A percentile compares a stretch with the other conserved stretches of the same genome.
phyloP scores from a whole-genome alignment of 2,888 invertebrate species.

The Gasteruption jaculator region DNA sequence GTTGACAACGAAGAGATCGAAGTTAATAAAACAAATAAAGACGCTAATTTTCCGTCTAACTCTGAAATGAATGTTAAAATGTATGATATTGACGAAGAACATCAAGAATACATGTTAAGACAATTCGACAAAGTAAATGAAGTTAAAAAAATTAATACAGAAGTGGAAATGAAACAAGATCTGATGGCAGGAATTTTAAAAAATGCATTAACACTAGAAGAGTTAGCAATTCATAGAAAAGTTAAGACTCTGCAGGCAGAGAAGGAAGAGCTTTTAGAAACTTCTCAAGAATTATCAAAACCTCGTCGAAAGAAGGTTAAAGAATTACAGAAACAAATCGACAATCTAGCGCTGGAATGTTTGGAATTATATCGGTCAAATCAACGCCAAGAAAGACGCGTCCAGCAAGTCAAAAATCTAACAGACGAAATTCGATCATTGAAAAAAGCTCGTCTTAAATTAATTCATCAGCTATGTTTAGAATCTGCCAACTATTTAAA shows the following conservation, averaged over 20 bases:
- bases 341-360: conserved; percentile 67
- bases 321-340: conserved; percentile 69
- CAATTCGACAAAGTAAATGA: conserved; percentile 64
- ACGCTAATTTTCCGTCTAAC: too few relatives aligned
- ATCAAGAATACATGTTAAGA: conserved; percentile 64
- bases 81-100: conserved; percentile 60
- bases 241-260: too few relatives aligned
- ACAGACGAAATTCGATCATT: conserved; percentile 71
- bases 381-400: too few relatives aligned
- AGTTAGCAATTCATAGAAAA: conserved; percentile 63
- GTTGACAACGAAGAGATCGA: conserved; percentile 26
- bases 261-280: conserved; percentile 64
- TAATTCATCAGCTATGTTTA: conserved; percentile 76
- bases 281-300: conserved; percentile 59
- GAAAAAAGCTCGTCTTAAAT: conserved; percentile 76
- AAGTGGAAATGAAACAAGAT: conserved; percentile 62
- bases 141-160: conserved; percentile 65
- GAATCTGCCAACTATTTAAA: conserved; percentile 80
- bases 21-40: conserved; percentile 18
- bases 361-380: too few relatives aligned
- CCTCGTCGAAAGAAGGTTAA: conserved; percentile 72
- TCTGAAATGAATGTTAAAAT: too few relatives aligned
- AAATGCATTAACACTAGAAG: conserved; percentile 52
- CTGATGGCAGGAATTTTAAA: conserved; percentile 63
- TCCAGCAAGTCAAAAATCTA: conserved; percentile 69